phyloP scores from a whole-genome alignment of 1,140 invertebrate species.

The Steinernema feltiae region DNA sequence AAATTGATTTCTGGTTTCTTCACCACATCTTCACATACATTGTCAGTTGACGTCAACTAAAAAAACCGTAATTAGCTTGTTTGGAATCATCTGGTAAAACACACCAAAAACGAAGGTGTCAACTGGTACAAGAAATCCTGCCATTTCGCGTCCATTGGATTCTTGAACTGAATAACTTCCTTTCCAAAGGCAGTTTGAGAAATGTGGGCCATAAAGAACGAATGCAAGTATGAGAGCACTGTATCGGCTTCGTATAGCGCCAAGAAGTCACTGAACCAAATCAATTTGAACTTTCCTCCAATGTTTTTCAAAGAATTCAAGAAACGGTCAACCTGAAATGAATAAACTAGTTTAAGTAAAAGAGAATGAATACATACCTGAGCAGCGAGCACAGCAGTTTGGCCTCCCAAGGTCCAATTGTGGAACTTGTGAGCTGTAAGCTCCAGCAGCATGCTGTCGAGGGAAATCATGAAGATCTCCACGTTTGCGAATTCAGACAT shows the following conservation, averaged over 20 bases:
- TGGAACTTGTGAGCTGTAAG: slow-evolving; percentile 53
- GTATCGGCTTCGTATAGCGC: slow-evolving; percentile 43
- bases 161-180: slow-evolving; percentile 44
- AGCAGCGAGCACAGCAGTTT: slow-evolving; percentile 49
- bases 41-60: slow-evolving; percentile 37
- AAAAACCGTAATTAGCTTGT: neutral
- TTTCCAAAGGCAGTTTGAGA: slow-evolving; percentile 29
- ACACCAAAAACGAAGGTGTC: slow-evolving; percentile 53
- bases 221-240: slow-evolving; percentile 47
- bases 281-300: slow-evolving; percentile 53
- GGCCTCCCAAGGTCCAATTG: slow-evolving; percentile 55
- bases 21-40: slow-evolving; percentile 28
- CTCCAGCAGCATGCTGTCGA: slow-evolving; percentile 51
- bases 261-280: slow-evolving; percentile 50
- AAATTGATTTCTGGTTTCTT: slow-evolving; percentile 27
- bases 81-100: neutral
- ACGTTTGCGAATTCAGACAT: slow-evolving; percentile 57
- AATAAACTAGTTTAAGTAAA: slow-evolving; percentile 23
- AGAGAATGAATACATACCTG: slow-evolving; percentile 36
- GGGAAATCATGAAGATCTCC: slow-evolving; percentile 55
- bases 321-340: slow-evolving; percentile 43
- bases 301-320: slow-evolving; percentile 43
- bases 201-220: slow-evolving; percentile 37
- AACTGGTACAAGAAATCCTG: slow-evolving; percentile 45
- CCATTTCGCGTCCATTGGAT: slow-evolving; percentile 48